These are phyloP conservation scores for Tipula unca DNA, from an alignment of 2,888 invertebrate species.

Conservation along the genomic window DNA sequence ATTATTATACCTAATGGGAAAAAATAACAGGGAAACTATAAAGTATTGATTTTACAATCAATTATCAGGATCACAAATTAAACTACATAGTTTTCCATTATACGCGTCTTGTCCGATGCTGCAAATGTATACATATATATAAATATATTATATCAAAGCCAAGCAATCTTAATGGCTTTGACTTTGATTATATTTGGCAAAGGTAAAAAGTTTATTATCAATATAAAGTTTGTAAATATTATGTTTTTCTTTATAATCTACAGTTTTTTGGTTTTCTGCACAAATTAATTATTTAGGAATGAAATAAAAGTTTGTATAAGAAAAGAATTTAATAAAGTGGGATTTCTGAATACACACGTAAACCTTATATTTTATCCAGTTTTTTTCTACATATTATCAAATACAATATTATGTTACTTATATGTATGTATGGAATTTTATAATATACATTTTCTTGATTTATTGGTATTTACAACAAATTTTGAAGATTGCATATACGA, in stretches of 20 bases:
- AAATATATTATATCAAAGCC: neutral
- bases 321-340: neutral
- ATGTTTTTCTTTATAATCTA: neutral
- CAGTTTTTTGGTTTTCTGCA: neutral
- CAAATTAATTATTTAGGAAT: neutral
- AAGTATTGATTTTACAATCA: no score
- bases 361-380: neutral
- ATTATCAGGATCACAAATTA: no score
- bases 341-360: neutral
- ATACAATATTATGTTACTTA: neutral
- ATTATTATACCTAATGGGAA: no score
- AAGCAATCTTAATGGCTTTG: neutral
- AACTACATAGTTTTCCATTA: neutral
- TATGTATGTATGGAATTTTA: neutral
- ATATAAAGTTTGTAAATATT: neutral
- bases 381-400: neutral
- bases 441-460: neutral
- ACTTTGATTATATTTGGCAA: neutral
- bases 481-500: no score
- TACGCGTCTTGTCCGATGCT: neutral
- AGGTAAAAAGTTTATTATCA: neutral
- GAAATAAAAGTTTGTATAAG: neutral
- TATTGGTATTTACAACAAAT: neutral
- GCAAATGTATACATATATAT: neutral
- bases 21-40: no score